These are phyloP conservation scores for Trachelus tabidus DNA, from an alignment of 2,888 invertebrate species.

Conservation along the genomic window DNA sequence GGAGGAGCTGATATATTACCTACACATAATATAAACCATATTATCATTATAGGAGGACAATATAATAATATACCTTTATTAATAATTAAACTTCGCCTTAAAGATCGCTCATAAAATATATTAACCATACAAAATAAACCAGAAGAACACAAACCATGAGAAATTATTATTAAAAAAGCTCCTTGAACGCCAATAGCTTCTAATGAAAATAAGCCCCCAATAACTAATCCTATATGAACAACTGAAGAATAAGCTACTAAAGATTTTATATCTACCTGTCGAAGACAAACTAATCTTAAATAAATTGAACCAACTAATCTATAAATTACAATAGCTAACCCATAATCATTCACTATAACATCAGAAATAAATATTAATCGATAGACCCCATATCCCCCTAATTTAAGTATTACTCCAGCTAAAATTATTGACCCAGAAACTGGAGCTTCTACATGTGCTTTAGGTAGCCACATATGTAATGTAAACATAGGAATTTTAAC, in stretches of 20 bases:
- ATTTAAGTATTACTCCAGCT: constrained; percentile 78
- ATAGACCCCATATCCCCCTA: constrained; percentile 77
- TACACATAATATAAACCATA: constrained; percentile 75
- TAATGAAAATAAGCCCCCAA: constrained; percentile 73
- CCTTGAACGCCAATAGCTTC: constrained; percentile 69
- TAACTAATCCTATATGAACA: constrained; percentile 76
- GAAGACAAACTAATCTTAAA: constrained; percentile 75
- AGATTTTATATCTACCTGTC: constrained; percentile 77
- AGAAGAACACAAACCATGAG: constrained; percentile 75
- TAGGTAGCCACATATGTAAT: constrained; percentile 78
- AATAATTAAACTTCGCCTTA: constrained; percentile 73
- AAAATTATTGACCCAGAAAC: constrained; percentile 80
- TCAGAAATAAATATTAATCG: constrained; percentile 60
- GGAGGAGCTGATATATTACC: constrained; percentile 77
- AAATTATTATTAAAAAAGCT: constrained; percentile 68
- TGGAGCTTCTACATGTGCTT: constrained; percentile 82
- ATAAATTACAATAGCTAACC: no score
- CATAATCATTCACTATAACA: no score
- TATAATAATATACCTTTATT: constrained; percentile 74
- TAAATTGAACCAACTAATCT: constrained; percentile 68
- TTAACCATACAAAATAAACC: constrained; percentile 76
- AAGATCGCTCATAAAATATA: constrained; percentile 73
- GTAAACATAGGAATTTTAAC: constrained; percentile 79
- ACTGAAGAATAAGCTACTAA: constrained; percentile 83
- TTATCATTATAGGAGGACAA: constrained; percentile 71